phyloP scores from a whole-genome alignment of 2,113 vertebrate species.

The Porphyrio hochstetteri region DNA sequence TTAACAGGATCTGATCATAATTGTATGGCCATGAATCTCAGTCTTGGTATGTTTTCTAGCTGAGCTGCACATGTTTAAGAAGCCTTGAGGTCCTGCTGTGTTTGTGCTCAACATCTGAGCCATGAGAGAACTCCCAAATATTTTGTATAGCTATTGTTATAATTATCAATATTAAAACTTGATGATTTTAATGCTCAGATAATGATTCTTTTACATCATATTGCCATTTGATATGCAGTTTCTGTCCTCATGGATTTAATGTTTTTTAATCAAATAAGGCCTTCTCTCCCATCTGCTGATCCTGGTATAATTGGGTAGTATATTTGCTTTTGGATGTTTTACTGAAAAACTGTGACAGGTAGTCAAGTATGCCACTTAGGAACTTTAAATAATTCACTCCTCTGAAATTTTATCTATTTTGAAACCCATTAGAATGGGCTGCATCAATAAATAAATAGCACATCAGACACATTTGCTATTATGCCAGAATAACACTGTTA shows the following conservation, averaged over 20 bases:
- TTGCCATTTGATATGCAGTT: background rate
- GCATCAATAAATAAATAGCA: slow-evolving; percentile 34
- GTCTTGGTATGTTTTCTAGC: background rate
- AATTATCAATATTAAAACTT: background rate
- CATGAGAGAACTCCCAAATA: background rate
- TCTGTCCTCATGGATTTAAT: background rate
- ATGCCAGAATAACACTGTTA: background rate
- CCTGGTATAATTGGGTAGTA: background rate
- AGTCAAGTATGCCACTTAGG: slow-evolving; percentile 29
- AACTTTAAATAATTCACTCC: slow-evolving; percentile 46
- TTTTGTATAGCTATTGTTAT: background rate
- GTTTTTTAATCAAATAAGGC: background rate
- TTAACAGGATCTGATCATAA: background rate
- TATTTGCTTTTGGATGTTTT: slow-evolving; percentile 23
- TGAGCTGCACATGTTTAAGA: background rate
- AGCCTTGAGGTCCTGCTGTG: background rate
- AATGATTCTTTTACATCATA: background rate
- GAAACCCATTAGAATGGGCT: slow-evolving; percentile 6
- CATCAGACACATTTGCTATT: background rate
- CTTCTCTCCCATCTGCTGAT: background rate
- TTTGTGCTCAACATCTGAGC: background rate
- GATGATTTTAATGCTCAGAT: background rate
- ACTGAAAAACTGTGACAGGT: slow-evolving; percentile 9
- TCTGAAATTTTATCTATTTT: slow-evolving; percentile 42
- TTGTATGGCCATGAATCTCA: background rate